These are phyloP conservation scores for Lottia gigantea DNA, from an alignment of 2,888 invertebrate species.

Conservation along the genomic window DNA sequence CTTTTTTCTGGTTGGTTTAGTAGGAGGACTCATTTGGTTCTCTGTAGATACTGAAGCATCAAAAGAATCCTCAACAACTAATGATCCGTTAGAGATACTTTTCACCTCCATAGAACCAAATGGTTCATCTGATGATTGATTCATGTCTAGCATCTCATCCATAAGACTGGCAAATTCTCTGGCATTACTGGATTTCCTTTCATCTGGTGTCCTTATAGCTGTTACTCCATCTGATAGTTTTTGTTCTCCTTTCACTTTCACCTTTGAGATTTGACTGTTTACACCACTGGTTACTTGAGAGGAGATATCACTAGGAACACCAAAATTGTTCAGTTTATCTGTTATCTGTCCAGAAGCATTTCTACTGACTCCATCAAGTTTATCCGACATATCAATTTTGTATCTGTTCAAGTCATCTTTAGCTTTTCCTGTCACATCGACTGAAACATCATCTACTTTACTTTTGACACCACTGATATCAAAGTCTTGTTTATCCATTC, in stretches of 20 bases:
- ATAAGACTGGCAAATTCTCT: constrained; percentile 25
- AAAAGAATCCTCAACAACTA: neutral
- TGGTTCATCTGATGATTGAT: constrained; percentile 6
- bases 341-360: neutral
- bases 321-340: too few relatives aligned
- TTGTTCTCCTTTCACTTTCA: neutral
- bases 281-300: neutral
- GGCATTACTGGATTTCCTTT: constrained; percentile 14
- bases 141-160: constrained; percentile 26
- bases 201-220: neutral
- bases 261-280: too few relatives aligned
- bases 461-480: neutral
- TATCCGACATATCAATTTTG: neutral
- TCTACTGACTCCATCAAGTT: neutral
- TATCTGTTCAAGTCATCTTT: neutral
- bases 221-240: neutral
- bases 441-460: neutral
- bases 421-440: neutral
- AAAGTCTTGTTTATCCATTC: neutral
- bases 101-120: neutral
- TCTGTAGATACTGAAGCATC: neutral
- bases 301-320: neutral
- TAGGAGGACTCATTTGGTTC: constrained; percentile 25
- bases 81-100: neutral
- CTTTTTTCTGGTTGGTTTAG: constrained; percentile 54